Base-by-base conservation (phyloP, 1,140 invertebrate species). In the Halesus radiatus region DNA sequence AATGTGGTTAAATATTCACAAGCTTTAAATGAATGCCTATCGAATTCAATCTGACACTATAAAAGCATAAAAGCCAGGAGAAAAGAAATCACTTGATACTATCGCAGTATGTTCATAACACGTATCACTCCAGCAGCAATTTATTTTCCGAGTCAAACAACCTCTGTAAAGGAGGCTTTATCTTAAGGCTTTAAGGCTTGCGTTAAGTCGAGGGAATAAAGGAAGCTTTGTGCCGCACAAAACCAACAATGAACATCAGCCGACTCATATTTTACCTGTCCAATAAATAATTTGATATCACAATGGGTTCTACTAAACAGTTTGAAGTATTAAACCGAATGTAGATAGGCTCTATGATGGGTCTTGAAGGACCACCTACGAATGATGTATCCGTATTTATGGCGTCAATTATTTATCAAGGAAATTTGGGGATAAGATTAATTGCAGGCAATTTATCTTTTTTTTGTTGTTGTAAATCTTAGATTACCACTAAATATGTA, bases 251-350 rank as follows among this genome's bases (percentile, higher is more conserved):
- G n/a, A 52, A n/a, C 13, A 4, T 29, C 50, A 20, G 50, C n/a
- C 5, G 70, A 26, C 22, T 56, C 23, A 74, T 74, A 74, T 54
- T 74, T 74, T 56, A 53, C 53, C 18, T 56, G 70, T 56, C 50
- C 15, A 74, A 74, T 74, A 74, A 74, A 74, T 74, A 74, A 74
- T 74, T 56, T 74, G 70, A 56, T 56, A 74, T 74, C 70, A 74
- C 70, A 74, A 74, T 56, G 26, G 26, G 50, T 16, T 22, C n/a
- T 74, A 54, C 18, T 13, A 16, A 22, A 29, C 13, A 16, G 5
- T 64, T 26, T 16, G 60, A 56, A 56, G 54, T 18, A 22, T n/a
- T 56, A 18, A n/a, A 56, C n/a, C n/a, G 5, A 18, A 20, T 64
- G 22, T 32, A 64, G 37, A 45, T 45, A 7, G 37, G 37, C 10